Conservation (phyloP, 37 sponge, comb jelly and placozoan genomes). For the Spongilla lacustris region DNA sequence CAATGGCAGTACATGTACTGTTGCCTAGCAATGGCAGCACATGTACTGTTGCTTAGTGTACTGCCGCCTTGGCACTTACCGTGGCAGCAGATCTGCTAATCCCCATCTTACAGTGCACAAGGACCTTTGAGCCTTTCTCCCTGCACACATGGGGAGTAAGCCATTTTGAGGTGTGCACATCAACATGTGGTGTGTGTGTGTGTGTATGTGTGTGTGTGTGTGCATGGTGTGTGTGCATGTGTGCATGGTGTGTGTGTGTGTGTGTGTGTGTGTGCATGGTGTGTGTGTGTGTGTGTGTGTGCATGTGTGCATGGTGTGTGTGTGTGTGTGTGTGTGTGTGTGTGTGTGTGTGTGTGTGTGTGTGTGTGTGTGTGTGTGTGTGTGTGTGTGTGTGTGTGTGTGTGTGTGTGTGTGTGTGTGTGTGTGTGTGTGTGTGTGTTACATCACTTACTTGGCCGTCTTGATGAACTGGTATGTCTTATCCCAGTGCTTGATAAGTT, state of each 20-base stretch:
- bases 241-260: too few relatives aligned
- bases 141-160: conserved; percentile 47
- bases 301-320: too few relatives aligned
- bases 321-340: background rate
- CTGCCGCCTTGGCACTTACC: conserved; percentile 77
- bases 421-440: background rate
- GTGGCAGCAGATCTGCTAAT: conserved; percentile 97
- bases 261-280: too few relatives aligned
- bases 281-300: too few relatives aligned
- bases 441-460: conserved; percentile 78
- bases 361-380: background rate
- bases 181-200: background rate
- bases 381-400: background rate
- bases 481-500: conserved; percentile 96
- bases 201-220: background rate
- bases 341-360: background rate
- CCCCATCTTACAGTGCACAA: conserved; percentile 97
- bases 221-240: too few relatives aligned
- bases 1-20: too few relatives aligned
- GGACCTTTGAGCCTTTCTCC: conserved; percentile 53
- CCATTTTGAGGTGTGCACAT: background rate
- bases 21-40: background rate
- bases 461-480: conserved; percentile 93
- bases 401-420: background rate
- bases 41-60: too few relatives aligned